These are phyloP conservation scores for Nineta flava DNA, from an alignment of 2,888 invertebrate species.

Conservation along the genomic window DNA sequence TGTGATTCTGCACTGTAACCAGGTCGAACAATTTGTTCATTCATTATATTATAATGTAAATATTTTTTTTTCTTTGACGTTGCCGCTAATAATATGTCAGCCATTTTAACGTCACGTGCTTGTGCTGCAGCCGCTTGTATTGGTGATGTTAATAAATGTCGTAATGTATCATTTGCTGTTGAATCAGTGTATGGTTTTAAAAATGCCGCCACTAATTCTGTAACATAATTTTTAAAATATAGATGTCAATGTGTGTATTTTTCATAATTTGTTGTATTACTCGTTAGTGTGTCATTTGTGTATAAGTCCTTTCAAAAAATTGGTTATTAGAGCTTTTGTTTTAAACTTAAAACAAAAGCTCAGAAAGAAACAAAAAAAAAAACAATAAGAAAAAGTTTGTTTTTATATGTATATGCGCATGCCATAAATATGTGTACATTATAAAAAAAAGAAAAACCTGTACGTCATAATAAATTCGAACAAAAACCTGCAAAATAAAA, in stretches of 20 bases:
- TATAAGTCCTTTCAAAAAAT: too few relatives aligned
- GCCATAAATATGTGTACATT: neutral
- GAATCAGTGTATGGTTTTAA: slow-evolving; percentile 1
- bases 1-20: slow-evolving; percentile 35
- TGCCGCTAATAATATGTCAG: neutral
- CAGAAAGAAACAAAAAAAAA: neutral
- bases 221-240: slow-evolving; percentile 2
- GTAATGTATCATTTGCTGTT: slow-evolving; percentile 14
- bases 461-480: too few relatives aligned
- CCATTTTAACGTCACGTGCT: slow-evolving; percentile 5
- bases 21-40: slow-evolving; percentile 18
- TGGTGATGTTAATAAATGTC: slow-evolving; percentile 15
- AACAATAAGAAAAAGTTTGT: neutral
- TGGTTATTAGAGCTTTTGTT: too few relatives aligned
- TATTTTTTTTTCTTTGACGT: slow-evolving; percentile 11
- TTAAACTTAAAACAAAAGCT: slow-evolving; percentile 1
- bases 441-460: too few relatives aligned
- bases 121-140: slow-evolving; percentile 6
- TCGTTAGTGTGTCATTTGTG: too few relatives aligned
- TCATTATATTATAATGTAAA: slow-evolving; percentile 14
- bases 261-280: neutral
- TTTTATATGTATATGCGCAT: neutral
- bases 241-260: neutral
- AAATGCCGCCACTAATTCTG: slow-evolving; percentile 4
- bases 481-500: neutral